Evolutionary conservation across 2,797 vertebrate species (phyloP), one percentile per base, ranked within the genome.

Genomic region (Clamator glandarius): DNA sequence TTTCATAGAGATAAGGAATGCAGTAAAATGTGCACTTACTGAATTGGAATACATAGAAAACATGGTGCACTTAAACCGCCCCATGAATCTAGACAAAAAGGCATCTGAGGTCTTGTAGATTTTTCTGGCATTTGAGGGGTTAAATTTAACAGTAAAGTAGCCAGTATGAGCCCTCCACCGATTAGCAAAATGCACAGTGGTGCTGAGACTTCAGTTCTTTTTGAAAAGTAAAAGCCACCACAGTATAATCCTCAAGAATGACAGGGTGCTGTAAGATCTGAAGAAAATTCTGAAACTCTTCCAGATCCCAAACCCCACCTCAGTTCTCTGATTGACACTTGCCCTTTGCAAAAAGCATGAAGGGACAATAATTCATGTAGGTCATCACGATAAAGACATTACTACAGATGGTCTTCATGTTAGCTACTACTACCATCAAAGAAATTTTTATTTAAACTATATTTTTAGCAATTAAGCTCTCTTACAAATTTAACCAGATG

Each of bases 201-300:
- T 61, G 25, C 23, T 66, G 15, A 86, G n/a, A 39, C 33, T 52
- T 66, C 11, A 39, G 15, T 39, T 16, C 3, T n/a, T 78, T 66
- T 48, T 82, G 7, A 76, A 6, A 6, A 52, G 35, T 33, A 78
- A 50, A 68, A 84, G 8, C 8, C 7, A 52, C 11, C 14, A 48
- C 12, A 67, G 35, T 86, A 39, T 18, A 92, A 52, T 25, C 29
- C 52, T 44, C 5, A 7, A 88, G 36, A 90, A 68, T 3, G 6
- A 77, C 6, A 50, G 11, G 21, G 66, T 6, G 6, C 44, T 66
- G 52, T 19, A 81, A 42, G 24, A 61, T 52, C 4, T 51, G 41
- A 83, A 89, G 68, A 51, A 87, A 92, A 86, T 51, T 3, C 19
- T 87, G 62, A n/a, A 86, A 58, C 50, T 35, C 41, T 69, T 88